Percentiles rank a stretch among this genome's conserved stretches.
phyloP scores from a whole-genome alignment of 2,888 invertebrate genomes.

The Diadegma fenestrale region DNA sequence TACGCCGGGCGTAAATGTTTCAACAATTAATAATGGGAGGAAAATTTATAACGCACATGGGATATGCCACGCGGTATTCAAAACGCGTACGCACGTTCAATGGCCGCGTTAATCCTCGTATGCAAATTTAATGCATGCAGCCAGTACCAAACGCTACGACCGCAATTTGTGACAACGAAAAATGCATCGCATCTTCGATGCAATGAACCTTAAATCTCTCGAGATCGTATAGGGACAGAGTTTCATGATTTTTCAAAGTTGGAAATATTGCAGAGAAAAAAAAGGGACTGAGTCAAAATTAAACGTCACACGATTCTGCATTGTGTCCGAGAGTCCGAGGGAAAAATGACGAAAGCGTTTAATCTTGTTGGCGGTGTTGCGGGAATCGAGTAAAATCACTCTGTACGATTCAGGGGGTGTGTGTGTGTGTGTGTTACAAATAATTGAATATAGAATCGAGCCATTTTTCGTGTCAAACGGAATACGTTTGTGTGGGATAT shows the following conservation, averaged over 20 bases:
- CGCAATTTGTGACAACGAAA: background rate
- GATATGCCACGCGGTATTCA: background rate
- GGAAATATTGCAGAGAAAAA: background rate
- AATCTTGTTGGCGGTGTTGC: background rate
- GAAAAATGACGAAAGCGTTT: background rate
- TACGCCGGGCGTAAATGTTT: conserved; percentile 29
- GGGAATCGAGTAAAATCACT: background rate
- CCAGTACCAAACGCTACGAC: background rate
- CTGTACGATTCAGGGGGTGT: background rate
- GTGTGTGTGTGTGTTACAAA: background rate
- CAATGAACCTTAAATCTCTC: conserved; percentile 1
- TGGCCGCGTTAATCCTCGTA: conserved; percentile 3
- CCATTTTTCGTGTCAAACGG: background rate
- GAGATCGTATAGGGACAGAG: background rate
- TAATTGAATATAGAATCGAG: background rate
- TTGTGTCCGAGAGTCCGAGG: too few species aligned
- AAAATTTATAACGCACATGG: conserved; percentile 26
- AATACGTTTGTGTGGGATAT: background rate
- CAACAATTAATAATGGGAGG: conserved; percentile 46
- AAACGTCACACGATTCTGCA: too few species aligned
- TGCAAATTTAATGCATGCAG: background rate
- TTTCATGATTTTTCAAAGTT: background rate
- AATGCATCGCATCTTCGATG: background rate
- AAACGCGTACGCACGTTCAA: background rate
- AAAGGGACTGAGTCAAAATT: too few species aligned